Evolutionary conservation across 2,797 vertebrate species (phyloP), one percentile per base, ranked within the genome.

Genomic region (Denticeps clupeoides): DNA sequence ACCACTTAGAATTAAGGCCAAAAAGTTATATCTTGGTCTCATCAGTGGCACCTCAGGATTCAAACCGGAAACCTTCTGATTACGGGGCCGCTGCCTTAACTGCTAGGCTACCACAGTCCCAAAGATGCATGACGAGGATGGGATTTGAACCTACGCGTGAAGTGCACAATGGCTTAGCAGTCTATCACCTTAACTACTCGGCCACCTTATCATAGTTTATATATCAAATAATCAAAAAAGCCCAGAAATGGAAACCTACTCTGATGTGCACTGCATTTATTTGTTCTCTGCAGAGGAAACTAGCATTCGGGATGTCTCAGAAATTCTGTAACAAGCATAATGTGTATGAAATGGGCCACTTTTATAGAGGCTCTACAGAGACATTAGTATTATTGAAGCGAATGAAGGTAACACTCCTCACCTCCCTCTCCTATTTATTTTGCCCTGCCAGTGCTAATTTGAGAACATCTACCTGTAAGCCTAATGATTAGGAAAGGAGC

Each of bases 391-490:
- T 47, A 60, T 33, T 42, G 55, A 63, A 73, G 75, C 51, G 47
- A 83, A 75, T 42, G 65, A 73, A 71, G 51, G 55, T 73, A 71
- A 63, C 13, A 28, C 76, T 75, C 70, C 67, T 56, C 61, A 45
- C 57, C 67, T 70, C 72, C 60, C 61, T 56, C 55, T 38, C 4
- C 1, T 78, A 71, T 81, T 82, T 75, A 75, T 68, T 70, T 82
- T 81, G 79, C 77, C 75, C 33, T 1, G 45, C 29, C 4, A 22
- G 46, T 5, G 40, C 61, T 70, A 67, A 72, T 69, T 51, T 13
- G 63, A 74, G 68, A 62, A 58, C 59, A 60, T 71, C 64, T 75
- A 80, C 74, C 70, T 76, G 70, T 55, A 63, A 38, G 18, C 38
- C 5, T 48, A 52, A 55, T 54, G 53, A 41, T 45, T 45, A 47